Base-by-base conservation (phyloP, 2,797 vertebrate species). In the Pempheris klunzingeri region DNA sequence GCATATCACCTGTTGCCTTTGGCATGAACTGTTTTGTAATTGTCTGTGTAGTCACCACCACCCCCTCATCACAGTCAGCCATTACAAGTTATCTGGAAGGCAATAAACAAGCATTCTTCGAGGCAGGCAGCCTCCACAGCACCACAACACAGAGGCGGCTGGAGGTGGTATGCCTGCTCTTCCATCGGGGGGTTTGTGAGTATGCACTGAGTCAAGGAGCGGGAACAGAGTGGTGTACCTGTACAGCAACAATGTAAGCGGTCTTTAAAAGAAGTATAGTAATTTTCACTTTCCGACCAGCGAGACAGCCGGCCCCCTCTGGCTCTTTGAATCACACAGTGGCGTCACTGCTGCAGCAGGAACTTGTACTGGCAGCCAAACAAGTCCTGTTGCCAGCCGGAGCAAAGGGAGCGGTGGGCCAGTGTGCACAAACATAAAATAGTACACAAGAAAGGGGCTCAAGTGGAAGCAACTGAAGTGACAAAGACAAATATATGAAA, bases 201-300 rank as follows among this genome's bases (percentile, higher is more conserved):
- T 77, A 75, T 89, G 70, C 30, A 3, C 44, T 87, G 86, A 93
- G 87, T 93, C 92, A 93, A 9, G 2, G 67, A 52, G 71, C 13
- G 68, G 76, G 69, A 88, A 84, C 83, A 69, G 54, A 82, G 74
- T 77, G 67, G 58, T 73, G 50, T 83, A 87, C 87, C 87, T 90
- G 88, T 44, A 55, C 30, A 63, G 82, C 64, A 84, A 86, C 90
- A 91, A 83, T 78, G 81, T 38, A 82, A 86, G 71, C 14, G 4
- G 46, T 83, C 81, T 85, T 84, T 79, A 78, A 67, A 71, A 80
- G 65, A 8, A 87, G 65, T 60, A 84, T 60, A 66, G 88, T 86
- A 84, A 86, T 90, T 91, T 91, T 92, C 90, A 91, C 90, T 92
- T 91, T 91, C 84, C 72, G 61, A 22, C 2, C 46, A 83, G 71